These are phyloP conservation scores for Siderastrea radians DNA, from an alignment of 92 coral and sea anemone genomes.

Conservation along the genomic window DNA sequence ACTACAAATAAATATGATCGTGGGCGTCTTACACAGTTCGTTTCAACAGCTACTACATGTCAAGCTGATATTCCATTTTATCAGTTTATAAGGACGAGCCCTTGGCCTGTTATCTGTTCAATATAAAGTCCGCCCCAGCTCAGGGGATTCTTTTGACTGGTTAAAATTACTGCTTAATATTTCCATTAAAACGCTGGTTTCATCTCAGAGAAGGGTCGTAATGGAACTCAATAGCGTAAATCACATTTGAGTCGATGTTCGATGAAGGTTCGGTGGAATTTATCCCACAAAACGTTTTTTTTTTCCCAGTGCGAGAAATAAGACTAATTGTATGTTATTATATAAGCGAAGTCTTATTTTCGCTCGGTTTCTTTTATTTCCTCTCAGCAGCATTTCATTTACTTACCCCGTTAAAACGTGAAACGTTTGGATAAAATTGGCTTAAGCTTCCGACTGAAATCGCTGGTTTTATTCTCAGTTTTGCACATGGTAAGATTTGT, in stretches of 20 bases:
- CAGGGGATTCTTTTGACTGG: neutral
- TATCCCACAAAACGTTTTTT: neutral
- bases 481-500: conserved; percentile 9
- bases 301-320: neutral
- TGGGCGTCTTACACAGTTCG: too few species aligned
- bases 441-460: neutral
- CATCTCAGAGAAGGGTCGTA: neutral
- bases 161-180: neutral
- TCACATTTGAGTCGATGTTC: too few species aligned
- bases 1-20: too few species aligned
- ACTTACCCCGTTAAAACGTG: neutral
- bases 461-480: neutral
- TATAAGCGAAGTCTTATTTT: neutral
- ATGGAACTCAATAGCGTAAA: neutral
- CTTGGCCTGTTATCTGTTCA: conserved; percentile 18
- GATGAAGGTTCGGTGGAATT: too few species aligned
- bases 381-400: neutral
- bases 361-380: neutral
- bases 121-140: neutral
- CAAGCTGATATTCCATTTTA: neutral
- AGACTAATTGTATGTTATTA: neutral
- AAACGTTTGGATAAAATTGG: neutral
- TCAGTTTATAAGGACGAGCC: neutral
- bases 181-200: neutral
- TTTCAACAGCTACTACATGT: neutral